Base-by-base conservation (phyloP, 92 coral and sea anemone species). In the Parazoanthus darwini region DNA sequence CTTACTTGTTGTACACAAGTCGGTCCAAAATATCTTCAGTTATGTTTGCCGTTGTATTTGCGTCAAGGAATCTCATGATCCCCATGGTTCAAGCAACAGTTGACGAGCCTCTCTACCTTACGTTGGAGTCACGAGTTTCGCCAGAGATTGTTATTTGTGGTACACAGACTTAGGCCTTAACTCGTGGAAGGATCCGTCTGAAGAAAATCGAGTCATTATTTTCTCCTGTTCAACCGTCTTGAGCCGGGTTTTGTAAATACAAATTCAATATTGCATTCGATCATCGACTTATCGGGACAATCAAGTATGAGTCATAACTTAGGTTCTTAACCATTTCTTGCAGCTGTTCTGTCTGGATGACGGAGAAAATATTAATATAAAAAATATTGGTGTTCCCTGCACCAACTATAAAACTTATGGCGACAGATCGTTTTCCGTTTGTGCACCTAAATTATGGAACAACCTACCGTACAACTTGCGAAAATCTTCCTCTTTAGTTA, bases 1-100 rank as follows among this genome's bases (percentile, higher is more conserved):
- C 98, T 93, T 91, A 95, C 98, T 95, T 95, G 92, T 85, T 88
- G 79, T 95, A 95, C 29, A 95, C 91, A 77, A 95, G 89, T 71
- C 92, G 91, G 90, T 95, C 89, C 33, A 95, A 85, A 48, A 95
- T 77, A 42, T 92, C 87, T 72, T 92, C 91, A 35, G 96, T 95
- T 10, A 95, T 84, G 81, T 92, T 90, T 74, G 90, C 83, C 8
- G 92, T 86, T 77, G 88, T 86, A 63, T 84, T 84, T 50, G 85
- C 29, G 65, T 84, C 87, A 48, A 84, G 71, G 39, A 71, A 36
- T 44, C 26, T 70, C 78, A 70, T 84, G 66, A 46, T 44, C 16
- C 35, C 33, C 87, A 84, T 84, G 71, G 38, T 79, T 25, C 59
- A 54, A 54, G 59, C 59, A 43, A 4, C n/a, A 13, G 43, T 22